phyloP scores from a whole-genome alignment of 2,113 vertebrate genomes.

The Elachura formosa region DNA sequence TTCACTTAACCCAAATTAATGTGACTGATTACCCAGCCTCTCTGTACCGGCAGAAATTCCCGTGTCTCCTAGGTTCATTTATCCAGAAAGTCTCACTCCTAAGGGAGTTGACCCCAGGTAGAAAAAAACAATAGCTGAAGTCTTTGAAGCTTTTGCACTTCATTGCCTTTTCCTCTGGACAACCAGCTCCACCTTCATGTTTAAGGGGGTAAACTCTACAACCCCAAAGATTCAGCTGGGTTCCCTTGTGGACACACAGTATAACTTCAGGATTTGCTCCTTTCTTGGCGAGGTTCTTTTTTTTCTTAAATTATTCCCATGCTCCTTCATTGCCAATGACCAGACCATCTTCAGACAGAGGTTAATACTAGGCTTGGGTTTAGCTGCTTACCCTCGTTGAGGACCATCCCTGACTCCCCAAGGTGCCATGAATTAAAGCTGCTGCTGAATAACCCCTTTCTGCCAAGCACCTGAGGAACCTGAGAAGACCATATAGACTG shows the following conservation, averaged over 20 bases:
- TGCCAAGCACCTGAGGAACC: slow-evolving; percentile 37
- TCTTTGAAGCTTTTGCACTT: neutral
- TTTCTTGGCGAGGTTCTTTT: neutral
- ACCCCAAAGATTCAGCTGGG: neutral
- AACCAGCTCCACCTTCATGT: neutral
- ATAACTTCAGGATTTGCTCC: neutral
- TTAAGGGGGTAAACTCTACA: neutral
- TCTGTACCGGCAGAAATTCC: slow-evolving; percentile 12
- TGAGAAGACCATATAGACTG: slow-evolving; percentile 9
- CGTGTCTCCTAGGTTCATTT: neutral
- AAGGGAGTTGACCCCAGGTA: neutral
- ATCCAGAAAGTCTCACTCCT: neutral
- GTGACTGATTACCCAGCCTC: slow-evolving; percentile 19
- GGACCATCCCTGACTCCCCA: neutral
- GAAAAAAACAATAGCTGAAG: neutral
- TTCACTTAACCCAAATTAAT: slow-evolving; percentile 31
- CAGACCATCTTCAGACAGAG: neutral
- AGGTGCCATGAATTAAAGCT: neutral
- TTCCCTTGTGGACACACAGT: accelerated
- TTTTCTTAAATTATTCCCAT: neutral
- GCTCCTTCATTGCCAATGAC: neutral
- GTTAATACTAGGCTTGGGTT: neutral
- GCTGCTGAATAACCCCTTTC: neutral
- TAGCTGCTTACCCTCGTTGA: neutral
- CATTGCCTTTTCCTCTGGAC: neutral